phyloP scores from a whole-genome alignment of 1,140 invertebrate species.

The Lasioglossum baleicum region DNA sequence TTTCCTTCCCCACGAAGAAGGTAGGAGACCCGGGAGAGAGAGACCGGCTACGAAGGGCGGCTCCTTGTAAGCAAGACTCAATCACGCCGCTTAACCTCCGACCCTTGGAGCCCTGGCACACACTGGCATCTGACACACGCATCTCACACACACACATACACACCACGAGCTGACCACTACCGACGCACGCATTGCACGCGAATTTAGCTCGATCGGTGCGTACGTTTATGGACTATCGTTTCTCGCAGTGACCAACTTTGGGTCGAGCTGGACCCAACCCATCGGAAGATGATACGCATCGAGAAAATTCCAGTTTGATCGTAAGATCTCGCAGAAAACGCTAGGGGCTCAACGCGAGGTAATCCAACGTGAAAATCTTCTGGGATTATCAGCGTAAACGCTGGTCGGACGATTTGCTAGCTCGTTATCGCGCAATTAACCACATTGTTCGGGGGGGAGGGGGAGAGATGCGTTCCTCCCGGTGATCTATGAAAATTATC shows the following conservation, averaged over 20 bases:
- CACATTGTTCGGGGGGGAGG: background rate
- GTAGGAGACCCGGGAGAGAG: slow-evolving; percentile 62
- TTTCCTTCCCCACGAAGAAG: slow-evolving; percentile 72
- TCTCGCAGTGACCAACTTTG: too few species aligned
- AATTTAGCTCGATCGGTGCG: too few species aligned
- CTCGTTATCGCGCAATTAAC: slow-evolving; percentile 34
- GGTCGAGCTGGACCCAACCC: too few species aligned
- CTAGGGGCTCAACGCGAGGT: too few species aligned
- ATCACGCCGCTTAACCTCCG: slow-evolving; percentile 80
- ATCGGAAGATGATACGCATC: too few species aligned
- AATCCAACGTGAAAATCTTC: too few species aligned
- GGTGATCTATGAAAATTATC: slow-evolving; percentile 53
- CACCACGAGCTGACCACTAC: background rate
- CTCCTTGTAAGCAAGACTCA: slow-evolving; percentile 80
- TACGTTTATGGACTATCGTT: too few species aligned
- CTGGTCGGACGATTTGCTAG: background rate
- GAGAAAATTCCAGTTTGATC: too few species aligned
- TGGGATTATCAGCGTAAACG: too few species aligned
- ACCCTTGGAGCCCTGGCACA: slow-evolving; percentile 67
- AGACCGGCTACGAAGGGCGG: slow-evolving; percentile 71
- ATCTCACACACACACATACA: background rate
- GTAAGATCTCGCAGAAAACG: too few species aligned
- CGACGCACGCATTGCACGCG: too few species aligned
- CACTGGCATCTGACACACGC: background rate
- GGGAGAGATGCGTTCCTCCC: background rate